Evolutionary conservation across 2,888 invertebrate genomes (phyloP).

Genomic region (Prosapia bicincta): DNA sequence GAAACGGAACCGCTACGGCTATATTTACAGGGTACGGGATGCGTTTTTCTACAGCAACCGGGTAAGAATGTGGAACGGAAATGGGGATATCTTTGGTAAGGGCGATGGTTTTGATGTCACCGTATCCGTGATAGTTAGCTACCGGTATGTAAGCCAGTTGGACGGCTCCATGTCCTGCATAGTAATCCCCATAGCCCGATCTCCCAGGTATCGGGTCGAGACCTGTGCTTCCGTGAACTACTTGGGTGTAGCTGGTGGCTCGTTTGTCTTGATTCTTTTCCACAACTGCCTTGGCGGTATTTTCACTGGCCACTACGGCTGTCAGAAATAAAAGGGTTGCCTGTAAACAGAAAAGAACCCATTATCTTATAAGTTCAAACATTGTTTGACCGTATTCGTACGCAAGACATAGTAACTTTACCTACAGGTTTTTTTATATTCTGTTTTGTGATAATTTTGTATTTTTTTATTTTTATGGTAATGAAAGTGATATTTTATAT

Average conservation of each 20-base stretch:
- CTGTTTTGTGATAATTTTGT: too few relatives aligned
- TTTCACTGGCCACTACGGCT: conserved; percentile 45
- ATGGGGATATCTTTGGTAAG: conserved; percentile 51
- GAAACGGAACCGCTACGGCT: conserved; percentile 47
- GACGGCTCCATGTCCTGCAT: conserved; percentile 19
- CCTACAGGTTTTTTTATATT: too few relatives aligned
- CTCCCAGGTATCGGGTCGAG: neutral
- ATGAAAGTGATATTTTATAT: too few relatives aligned
- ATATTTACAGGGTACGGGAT: conserved; percentile 51
- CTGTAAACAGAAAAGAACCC: conserved; percentile 4
- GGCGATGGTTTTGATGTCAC: conserved; percentile 41
- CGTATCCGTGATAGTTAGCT: conserved; percentile 37
- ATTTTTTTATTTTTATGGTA: too few relatives aligned
- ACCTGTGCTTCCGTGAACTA: conserved; percentile 36
- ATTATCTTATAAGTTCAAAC: too few relatives aligned
- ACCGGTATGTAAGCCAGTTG: conserved; percentile 25
- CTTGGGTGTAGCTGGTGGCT: conserved; percentile 42
- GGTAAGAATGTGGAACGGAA: conserved; percentile 52
- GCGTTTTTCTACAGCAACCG: conserved; percentile 47
- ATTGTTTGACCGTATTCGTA: too few relatives aligned
- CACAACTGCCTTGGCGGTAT: conserved; percentile 39
- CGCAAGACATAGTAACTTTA: too few relatives aligned
- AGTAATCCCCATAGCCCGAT: neutral
- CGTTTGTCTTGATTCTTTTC: conserved; percentile 47
- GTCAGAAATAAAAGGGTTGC: conserved; percentile 45